These are phyloP conservation scores for Diorhabda carinulata DNA, from an alignment of 1,140 invertebrate species.

Conservation along the genomic window DNA sequence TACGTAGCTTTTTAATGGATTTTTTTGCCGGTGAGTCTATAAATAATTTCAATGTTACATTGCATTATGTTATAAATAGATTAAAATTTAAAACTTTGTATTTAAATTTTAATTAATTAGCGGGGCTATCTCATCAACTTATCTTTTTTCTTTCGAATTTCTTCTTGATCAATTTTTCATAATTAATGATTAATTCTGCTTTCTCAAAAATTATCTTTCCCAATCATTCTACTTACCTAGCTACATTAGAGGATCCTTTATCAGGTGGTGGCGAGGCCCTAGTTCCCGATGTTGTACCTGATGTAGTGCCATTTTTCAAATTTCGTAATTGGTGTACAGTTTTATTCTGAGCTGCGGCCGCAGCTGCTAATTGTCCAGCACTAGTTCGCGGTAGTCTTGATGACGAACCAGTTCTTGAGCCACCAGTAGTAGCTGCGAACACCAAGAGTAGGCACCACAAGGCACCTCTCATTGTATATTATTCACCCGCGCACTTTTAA, in stretches of 20 bases:
- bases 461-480: conserved; percentile 36
- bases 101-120: too few relatives aligned
- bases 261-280: conserved; percentile 28
- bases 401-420: conserved; percentile 30
- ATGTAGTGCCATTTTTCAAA: conserved; percentile 23
- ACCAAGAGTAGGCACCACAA: conserved; percentile 37
- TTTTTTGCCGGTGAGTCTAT: too few relatives aligned
- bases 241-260: conserved; percentile 32
- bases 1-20: too few relatives aligned
- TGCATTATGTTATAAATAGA: too few relatives aligned
- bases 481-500: not conserved
- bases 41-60: too few relatives aligned
- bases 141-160: too few relatives aligned
- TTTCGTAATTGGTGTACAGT: conserved; percentile 38
- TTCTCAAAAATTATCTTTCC: too few relatives aligned
- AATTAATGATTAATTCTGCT: too few relatives aligned
- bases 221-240: conserved; percentile 24
- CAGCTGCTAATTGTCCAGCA: conserved; percentile 44
- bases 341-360: conserved; percentile 43
- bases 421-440: conserved; percentile 23
- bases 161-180: too few relatives aligned
- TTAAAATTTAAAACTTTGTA: too few relatives aligned
- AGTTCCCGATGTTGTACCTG: not conserved
- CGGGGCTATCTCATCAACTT: too few relatives aligned
- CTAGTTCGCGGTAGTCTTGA: conserved; percentile 45